These are phyloP conservation scores for Lasioglossum zephyrum DNA, from an alignment of 2,888 invertebrate genomes.

Conservation along the genomic window DNA sequence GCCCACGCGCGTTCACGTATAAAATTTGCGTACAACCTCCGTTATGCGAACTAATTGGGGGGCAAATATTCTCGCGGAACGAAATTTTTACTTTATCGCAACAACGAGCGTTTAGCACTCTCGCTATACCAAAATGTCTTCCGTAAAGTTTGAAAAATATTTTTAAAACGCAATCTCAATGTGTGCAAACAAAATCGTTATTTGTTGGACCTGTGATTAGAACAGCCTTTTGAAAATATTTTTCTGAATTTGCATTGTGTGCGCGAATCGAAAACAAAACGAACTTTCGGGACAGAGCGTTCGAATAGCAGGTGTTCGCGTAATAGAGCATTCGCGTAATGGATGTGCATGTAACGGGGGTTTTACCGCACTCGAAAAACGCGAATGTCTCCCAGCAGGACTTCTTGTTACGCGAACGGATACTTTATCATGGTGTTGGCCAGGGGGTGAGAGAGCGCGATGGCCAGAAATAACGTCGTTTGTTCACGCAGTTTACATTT, in stretches of 20 bases:
- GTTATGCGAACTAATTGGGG: not conserved
- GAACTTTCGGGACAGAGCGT: not conserved
- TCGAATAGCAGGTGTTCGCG: constrained; percentile 5
- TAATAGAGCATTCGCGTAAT: not conserved
- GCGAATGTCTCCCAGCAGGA: constrained; percentile 45
- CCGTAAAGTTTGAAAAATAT: not conserved
- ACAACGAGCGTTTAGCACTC: not conserved
- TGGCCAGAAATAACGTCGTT: constrained; percentile 21
- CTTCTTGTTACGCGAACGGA: constrained; percentile 45
- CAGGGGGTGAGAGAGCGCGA: not conserved
- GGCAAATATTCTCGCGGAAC: not conserved
- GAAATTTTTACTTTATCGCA: not conserved
- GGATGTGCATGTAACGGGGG: not conserved
- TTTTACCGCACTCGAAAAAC: constrained; percentile 34
- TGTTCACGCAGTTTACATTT: constrained; percentile 56
- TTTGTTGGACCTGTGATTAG: not conserved
- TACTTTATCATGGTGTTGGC: constrained; percentile 49
- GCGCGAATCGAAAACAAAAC: not conserved
- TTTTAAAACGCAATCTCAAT: not conserved
- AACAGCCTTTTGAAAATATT: not conserved
- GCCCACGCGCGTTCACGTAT: constrained; percentile 35
- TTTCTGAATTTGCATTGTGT: not conserved
- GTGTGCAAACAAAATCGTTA: not conserved
- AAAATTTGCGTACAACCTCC: constrained; percentile 40
- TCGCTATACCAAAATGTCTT: not conserved